phyloP scores from a whole-genome alignment of 2,888 invertebrate species.

The Anarsia innoxiella region DNA sequence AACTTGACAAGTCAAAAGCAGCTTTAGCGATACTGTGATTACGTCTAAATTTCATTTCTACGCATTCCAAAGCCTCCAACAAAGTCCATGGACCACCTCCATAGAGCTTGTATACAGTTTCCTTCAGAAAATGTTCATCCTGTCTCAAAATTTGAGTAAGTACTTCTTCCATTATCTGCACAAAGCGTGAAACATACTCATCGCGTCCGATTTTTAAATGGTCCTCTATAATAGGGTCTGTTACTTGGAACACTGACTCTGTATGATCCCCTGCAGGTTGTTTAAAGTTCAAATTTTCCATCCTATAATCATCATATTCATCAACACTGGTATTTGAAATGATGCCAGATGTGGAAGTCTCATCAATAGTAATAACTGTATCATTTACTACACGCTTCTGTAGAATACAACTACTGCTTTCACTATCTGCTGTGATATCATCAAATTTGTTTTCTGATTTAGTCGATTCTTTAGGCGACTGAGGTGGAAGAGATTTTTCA shows the following conservation, averaged over 20 bases:
- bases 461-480: too few relatives aligned
- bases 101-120: not conserved
- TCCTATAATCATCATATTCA: not conserved
- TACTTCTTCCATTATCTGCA: conserved; percentile 61
- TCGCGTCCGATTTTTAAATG: conserved; percentile 40
- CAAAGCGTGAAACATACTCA: conserved; percentile 55
- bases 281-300: conserved; percentile 8
- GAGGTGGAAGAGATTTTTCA: too few relatives aligned
- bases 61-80: conserved; percentile 46
- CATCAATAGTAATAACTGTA: conserved; percentile 8
- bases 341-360: conserved; percentile 12
- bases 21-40: conserved; percentile 39
- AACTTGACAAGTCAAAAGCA: conserved; percentile 40
- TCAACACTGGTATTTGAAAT: conserved; percentile 13
- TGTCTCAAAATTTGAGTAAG: conserved; percentile 42
- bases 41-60: conserved; percentile 45
- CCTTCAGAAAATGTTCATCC: conserved; percentile 24
- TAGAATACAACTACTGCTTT: conserved; percentile 16
- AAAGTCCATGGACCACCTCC: conserved; percentile 42
- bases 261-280: too few relatives aligned
- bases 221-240: conserved; percentile 37
- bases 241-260: conserved; percentile 45
- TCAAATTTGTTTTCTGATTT: not conserved
- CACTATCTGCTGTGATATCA: conserved; percentile 18
- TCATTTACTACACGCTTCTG: conserved; percentile 16